Conservation (phyloP, 1,140 invertebrate species). For the Telenomus remus region DNA sequence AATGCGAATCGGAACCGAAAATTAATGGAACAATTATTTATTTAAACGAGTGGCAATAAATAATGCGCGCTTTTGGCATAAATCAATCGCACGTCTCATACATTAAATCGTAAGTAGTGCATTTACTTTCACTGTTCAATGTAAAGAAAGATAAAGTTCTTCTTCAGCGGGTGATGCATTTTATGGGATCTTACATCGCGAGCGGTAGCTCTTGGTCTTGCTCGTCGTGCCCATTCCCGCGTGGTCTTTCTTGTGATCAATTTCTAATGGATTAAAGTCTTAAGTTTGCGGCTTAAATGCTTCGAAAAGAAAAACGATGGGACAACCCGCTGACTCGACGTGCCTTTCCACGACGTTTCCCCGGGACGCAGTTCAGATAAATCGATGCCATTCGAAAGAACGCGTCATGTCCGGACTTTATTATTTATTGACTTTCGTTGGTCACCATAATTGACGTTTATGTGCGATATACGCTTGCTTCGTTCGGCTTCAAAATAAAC, state of each 20-base stretch:
- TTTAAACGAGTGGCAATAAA: conserved; percentile 12
- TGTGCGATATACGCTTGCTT: conserved; percentile 3
- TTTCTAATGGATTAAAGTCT: conserved; percentile 59
- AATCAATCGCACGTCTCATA: conserved; percentile 43
- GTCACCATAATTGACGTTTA: conserved; percentile 37
- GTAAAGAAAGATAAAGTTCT: conserved; percentile 53
- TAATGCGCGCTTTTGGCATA: conserved; percentile 26
- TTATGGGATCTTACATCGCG: conserved; percentile 43
- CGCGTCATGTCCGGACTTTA: conserved; percentile 18
- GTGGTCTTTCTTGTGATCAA: conserved; percentile 50
- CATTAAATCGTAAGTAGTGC: conserved; percentile 42
- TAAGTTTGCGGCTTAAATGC: conserved; percentile 58
- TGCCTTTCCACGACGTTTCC: conserved; percentile 37
- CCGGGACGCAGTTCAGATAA: conserved; percentile 29
- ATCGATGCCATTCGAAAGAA: conserved; percentile 41
- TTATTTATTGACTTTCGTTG: conserved; percentile 40
- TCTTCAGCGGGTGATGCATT: conserved; percentile 46
- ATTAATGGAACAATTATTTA: conserved; percentile 2
- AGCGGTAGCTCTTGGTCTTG: conserved; percentile 31
- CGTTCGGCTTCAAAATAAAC: too few species aligned
- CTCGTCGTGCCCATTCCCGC: conserved; percentile 10
- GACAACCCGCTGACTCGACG: conserved; percentile 57
- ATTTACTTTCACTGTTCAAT: conserved; percentile 46
- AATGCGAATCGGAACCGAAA: neutral
- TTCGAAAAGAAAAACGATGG: conserved; percentile 55